Evolutionary conservation across 2,888 invertebrate genomes (phyloP), one percentile per base, ranked within the genome.

Genomic region (Coleophora flavipennella): DNA sequence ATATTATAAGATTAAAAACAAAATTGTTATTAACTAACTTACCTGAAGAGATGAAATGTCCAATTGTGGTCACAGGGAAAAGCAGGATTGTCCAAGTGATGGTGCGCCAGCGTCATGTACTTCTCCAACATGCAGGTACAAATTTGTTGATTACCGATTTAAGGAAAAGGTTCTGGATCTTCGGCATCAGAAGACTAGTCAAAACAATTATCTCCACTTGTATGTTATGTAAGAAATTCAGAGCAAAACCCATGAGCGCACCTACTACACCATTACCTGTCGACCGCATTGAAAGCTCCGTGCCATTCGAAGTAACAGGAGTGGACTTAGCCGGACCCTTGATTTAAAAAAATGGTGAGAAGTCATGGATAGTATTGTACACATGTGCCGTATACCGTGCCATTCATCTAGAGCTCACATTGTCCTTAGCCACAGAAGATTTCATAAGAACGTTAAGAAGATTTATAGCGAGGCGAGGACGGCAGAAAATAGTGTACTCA

Each of bases 301-400:
- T 12, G 10, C 32, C 38, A 1, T 44, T 44, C 26, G 39, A 44
- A 33, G 36, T 39, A 4, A 40, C 40, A 10, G 44, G 44, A 9
- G 31, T 44, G 3, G 44, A 44, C 13, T 20, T 44, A 26, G 44
- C 44, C 2, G 44, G 41, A 1, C 41, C 41, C 9, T 11, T 44
- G 2, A 26, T 13, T 25, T 20, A 41, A 11, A 4, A 13, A 12
- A 3, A 8, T n/a, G 36, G 39, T 9, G 27, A 33, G 3, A 44
- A 41, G 11, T 38, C 35, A 8, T 44, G 41, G 38, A 31, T 44
- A 2, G 33, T 41, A n/a, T 29, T 44, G 11, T 44, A 33, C 11
- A 44, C 44, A 1, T 41, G 44, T 31, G 44, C 44, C 2, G 34
- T 38, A 3, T 44, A 39, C 26, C 37, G 41, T 1, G 44, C 44